Base-by-base conservation (phyloP, 2,888 invertebrate species). In the Diarsia mendica region DNA sequence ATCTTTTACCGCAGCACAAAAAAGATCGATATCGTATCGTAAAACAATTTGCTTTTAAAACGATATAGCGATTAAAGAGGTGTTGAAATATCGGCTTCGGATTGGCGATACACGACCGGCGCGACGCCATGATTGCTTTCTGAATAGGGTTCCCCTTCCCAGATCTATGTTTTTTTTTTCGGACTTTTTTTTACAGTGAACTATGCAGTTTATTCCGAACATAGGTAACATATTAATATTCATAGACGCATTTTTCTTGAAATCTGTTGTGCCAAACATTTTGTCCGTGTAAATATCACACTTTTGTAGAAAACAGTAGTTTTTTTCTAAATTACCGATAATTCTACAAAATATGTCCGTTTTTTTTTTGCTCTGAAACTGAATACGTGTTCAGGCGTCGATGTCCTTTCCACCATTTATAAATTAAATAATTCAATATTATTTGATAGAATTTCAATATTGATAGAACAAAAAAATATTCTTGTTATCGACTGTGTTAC, bases 51-150 rank as follows among this genome's bases (percentile, higher is more conserved):
- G 76, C 77, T 77, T 70, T 79, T 80, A 66, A 80, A 85, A 80
- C 72, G 75, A 60, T 67, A 64, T 65, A 67, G 53, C 61, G 69
- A 84, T 79, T 87, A 81, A 73, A 82, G 61, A 86, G 78, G 83
- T 85, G 86, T 84, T 79, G 84, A 87, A 83, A 84, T 88, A 89
- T 88, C 81, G 78, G 80, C 44, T 66, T 75, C 55, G 74, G 67
- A 70, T 81, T 64, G 64, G 44, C 76, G 76, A 79, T 85, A 75
- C 63, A 63, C 64, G 76, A 69, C 73, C 33, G 63, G 28, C 60
- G 53, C 55, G 64, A n/a, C 61, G 58, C 53, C 61, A 67, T 86
- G 85, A 87, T 86, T 79, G 81, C 77, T 83, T 79, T 79, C 58
- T 48, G 69, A 82, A 23, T 63, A 44, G 63, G 63, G 63, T 63